phyloP scores from a whole-genome alignment of 2,888 invertebrate species.

The Diplolepis rosae region DNA sequence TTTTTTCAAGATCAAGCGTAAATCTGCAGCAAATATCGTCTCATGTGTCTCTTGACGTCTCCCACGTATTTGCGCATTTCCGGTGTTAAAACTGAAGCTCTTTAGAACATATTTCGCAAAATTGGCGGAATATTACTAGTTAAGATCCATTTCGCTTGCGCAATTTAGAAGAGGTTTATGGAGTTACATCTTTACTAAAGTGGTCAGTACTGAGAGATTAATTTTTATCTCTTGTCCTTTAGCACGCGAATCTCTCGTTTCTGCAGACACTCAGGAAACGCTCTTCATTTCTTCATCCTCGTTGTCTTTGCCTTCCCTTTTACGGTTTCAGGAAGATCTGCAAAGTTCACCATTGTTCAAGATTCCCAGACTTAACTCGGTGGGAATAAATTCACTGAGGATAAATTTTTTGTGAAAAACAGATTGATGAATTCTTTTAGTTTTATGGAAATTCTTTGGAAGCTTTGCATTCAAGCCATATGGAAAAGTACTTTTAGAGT shows the following conservation, averaged over 20 bases:
- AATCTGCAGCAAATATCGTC: slow-evolving; percentile 6
- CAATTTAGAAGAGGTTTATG: slow-evolving; percentile 12
- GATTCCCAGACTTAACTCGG: background rate
- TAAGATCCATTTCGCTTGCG: background rate
- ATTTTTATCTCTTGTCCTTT: slow-evolving; percentile 13
- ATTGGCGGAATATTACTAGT: slow-evolving; percentile 26
- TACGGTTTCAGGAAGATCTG: background rate
- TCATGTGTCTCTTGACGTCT: slow-evolving; percentile 14
- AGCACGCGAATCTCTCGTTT: slow-evolving; percentile 29
- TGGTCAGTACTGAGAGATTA: slow-evolving; percentile 27
- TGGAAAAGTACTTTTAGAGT: too few relatives aligned
- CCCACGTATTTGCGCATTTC: slow-evolving; percentile 17
- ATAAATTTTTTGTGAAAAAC: too few relatives aligned
- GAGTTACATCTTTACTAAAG: slow-evolving; percentile 1
- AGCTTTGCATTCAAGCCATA: too few relatives aligned
- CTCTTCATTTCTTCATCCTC: background rate
- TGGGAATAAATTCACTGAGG: background rate
- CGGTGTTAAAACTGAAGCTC: slow-evolving; percentile 22
- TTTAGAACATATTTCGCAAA: background rate
- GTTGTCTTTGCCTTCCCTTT: background rate
- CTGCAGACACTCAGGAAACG: background rate
- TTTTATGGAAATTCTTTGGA: background rate
- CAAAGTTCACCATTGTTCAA: background rate
- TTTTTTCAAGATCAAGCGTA: slow-evolving; percentile 18
- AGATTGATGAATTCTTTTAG: background rate